Conservation (phyloP, 2,797 vertebrate species). For the Melanotaenia pygmaea region DNA sequence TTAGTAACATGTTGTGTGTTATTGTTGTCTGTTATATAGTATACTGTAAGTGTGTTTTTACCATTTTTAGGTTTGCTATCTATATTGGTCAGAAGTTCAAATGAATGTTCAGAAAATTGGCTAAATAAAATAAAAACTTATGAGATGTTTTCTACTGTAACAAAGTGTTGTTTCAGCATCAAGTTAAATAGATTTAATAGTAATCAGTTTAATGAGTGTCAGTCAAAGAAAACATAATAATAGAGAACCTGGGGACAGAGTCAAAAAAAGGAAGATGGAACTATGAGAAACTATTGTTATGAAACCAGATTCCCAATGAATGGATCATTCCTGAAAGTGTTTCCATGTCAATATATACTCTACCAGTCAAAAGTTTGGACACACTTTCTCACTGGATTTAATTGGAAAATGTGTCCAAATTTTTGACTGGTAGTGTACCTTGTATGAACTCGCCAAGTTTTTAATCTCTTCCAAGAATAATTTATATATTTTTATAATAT, state of each 20-base stretch:
- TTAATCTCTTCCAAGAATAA: not conserved
- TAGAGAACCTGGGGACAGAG: not conserved
- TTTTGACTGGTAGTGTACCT: not conserved
- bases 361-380: no score
- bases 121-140: not conserved
- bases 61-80: not conserved
- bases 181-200: not conserved
- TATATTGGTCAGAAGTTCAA: not conserved
- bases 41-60: not conserved
- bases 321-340: not conserved
- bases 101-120: not conserved
- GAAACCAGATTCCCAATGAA: no score
- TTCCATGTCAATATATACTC: not conserved
- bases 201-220: not conserved
- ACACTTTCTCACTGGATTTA: no score
- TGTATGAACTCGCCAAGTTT: not conserved
- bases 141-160: not conserved
- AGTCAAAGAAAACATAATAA: not conserved
- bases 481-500: not conserved
- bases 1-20: slow-evolving; percentile 69
- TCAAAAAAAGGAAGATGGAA: not conserved
- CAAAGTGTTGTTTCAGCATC: not conserved
- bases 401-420: no score
- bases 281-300: not conserved
- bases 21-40: not conserved